A percentile compares a stretch with the other conserved stretches of the same genome.
phyloP scores from a whole-genome alignment of 1,140 invertebrate genomes.

The Penaeus vannamei region DNA sequence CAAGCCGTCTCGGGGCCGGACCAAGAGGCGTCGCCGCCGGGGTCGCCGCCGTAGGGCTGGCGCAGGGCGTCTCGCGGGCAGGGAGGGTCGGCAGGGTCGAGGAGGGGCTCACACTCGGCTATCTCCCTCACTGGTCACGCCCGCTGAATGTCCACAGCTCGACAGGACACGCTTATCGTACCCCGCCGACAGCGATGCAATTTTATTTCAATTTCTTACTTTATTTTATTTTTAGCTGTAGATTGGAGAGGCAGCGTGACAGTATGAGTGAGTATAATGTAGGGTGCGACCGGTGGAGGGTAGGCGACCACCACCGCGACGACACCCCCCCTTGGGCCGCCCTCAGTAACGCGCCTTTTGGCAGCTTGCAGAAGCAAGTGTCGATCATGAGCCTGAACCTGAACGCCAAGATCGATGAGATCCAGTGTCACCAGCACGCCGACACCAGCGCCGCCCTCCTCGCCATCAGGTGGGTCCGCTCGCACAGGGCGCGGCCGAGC shows the following conservation, averaged over 20 bases:
- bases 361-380: constrained; percentile 94
- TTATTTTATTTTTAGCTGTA: constrained; percentile 45
- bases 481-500: neutral
- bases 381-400: constrained; percentile 96
- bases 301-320: constrained; percentile 20
- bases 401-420: constrained; percentile 90
- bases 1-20: no score
- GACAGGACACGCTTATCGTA: neutral
- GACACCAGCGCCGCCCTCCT: constrained; percentile 67
- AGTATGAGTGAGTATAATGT: constrained; percentile 63
- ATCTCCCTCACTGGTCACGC: constrained; percentile 37
- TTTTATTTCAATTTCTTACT: constrained; percentile 10
- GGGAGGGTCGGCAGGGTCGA: no score
- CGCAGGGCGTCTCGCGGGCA: no score
- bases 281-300: constrained; percentile 56
- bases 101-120: neutral
- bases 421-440: constrained; percentile 80
- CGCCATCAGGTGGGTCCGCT: constrained; percentile 60
- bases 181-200: neutral
- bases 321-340: constrained; percentile 27
- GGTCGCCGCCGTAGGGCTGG: no score
- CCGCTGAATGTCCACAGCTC: neutral
- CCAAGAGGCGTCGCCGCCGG: no score
- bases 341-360: constrained; percentile 66
- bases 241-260: constrained; percentile 42